Evolutionary conservation across 23 tunicate genomes (phyloP), one percentile per base, ranked within the genome.

Genomic region (Corella eumyota): DNA sequence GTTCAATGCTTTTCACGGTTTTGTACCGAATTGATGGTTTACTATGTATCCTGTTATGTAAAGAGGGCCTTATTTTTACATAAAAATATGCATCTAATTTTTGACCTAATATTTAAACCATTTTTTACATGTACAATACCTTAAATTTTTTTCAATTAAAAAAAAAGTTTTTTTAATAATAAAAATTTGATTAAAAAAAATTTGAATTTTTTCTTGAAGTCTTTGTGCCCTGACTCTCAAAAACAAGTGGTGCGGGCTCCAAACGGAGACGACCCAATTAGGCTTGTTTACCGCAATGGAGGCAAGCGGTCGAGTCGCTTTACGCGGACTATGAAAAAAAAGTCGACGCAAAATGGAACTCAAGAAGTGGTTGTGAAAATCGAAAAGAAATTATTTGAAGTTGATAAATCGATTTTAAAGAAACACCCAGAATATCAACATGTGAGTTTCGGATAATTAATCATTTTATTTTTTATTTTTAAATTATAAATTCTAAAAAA

Each of bases 311-410:
- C n/a, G n/a, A n/a, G n/a, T n/a, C n/a, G n/a, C n/a, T n/a, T n/a
- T n/a, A n/a, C 21, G 17, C 36, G 11, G 55, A 34, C 5, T 70
- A 40, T 30, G 19, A 21, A 60, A 36, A 29, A 5, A 11, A 13
- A 0, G 22, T 19, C 30, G 54, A 7, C 1, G 56, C 32, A 6
- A 51, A 7, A 51, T 5, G 22, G 57, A 51, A 19, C 15, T 5
- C 57, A n/a, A n/a, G 50, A 62, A 17, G 70, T 71, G 15, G 36
- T 77, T 38, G 47, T 77, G 65, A 52, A 58, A 38, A 73, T 85
- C 31, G 95, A 85, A 37, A 76, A 77, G 59, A 85, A 85, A 46
- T 36, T 44, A 9, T 85, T 85, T 47, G 77, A 77, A 28, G 57
- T 69, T 21, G 75, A 85, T 6, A 73, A 64, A 6, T 47, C 64